Evolutionary conservation across 2,113 vertebrate genomes (phyloP), one percentile per base, ranked within the genome.

Genomic region (Cariama cristata): DNA sequence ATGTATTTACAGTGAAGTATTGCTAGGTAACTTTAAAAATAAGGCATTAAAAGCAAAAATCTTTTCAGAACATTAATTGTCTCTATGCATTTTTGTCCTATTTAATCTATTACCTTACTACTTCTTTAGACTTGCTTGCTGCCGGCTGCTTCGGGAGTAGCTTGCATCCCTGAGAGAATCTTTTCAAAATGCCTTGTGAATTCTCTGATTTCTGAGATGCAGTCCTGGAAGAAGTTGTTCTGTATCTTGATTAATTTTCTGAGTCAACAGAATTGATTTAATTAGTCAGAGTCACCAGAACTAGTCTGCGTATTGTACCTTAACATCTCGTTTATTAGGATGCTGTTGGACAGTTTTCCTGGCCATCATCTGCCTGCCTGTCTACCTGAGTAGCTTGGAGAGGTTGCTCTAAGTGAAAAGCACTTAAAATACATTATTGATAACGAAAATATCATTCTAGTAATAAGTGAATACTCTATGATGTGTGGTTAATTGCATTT

Each of bases 401-500:
- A 88, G 71, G 44, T 93, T 72, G 19, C 49, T 75, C 20, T 33
- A 40, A 90, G 86, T 74, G 42, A 69, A 92, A 92, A 96, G 68
- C 75, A 74, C 55, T 96, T 92, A 66, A 69, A 88, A 93, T 77
- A 6, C 50, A 77, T 90, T 94, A 71, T 89, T 73, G n/a, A 77
- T 86, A 80, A 79, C 5, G 7, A 80, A 86, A 62, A 12, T 72
- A 56, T 1, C 6, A 4, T 76, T 75, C 58, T 52, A 64, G 33
- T 68, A 72, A 30, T n/a, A 21, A 76, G 79, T 33, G 66, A 60
- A 33, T 58, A 18, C 20, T 52, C 35, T 56, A 3, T 40, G 17
- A 1, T 5, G 5, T 88, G 33, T 11, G 4, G 15, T 33, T 92
- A 83, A 33, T 69, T 79, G 44, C 35, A 20, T 59, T 77, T 64